These are phyloP conservation scores for Anguilla obscura DNA, from an alignment of 2,797 vertebrate genomes.

Conservation along the genomic window DNA sequence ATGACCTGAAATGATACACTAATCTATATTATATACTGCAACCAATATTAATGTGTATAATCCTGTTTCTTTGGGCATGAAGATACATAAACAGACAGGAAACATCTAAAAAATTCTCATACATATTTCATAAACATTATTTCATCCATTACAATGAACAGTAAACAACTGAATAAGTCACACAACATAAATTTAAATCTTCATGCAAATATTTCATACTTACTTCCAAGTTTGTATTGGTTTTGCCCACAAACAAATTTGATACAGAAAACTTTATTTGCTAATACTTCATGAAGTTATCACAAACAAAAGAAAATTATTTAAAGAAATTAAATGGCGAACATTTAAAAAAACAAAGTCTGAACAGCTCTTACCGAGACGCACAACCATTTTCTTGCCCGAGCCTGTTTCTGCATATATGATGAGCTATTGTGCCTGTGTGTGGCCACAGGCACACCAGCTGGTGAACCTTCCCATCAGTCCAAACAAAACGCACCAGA, in stretches of 20 bases:
- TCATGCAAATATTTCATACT: not conserved
- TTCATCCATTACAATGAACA: not conserved
- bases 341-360: not conserved
- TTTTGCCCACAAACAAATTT: not conserved
- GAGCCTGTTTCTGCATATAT: not conserved
- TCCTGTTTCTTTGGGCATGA: not conserved
- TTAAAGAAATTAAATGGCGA: not conserved
- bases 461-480: not conserved
- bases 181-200: not conserved
- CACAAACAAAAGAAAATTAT: not conserved
- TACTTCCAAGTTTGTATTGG: not conserved
- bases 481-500: not conserved
- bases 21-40: not conserved
- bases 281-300: not conserved
- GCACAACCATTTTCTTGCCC: not conserved
- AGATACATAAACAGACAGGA: not conserved
- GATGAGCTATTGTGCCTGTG: not conserved
- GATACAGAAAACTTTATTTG: not conserved
- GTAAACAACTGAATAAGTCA: not conserved
- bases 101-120: not conserved
- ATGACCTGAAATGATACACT: not conserved
- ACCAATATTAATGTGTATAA: not conserved
- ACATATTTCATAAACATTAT: not conserved
- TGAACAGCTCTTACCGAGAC: not conserved
- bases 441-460: slow-evolving; percentile 17